Evolutionary conservation across 2,797 vertebrate genomes (phyloP), one percentile per base, ranked within the genome.

Genomic region (Thalassophryne amazonica): DNA sequence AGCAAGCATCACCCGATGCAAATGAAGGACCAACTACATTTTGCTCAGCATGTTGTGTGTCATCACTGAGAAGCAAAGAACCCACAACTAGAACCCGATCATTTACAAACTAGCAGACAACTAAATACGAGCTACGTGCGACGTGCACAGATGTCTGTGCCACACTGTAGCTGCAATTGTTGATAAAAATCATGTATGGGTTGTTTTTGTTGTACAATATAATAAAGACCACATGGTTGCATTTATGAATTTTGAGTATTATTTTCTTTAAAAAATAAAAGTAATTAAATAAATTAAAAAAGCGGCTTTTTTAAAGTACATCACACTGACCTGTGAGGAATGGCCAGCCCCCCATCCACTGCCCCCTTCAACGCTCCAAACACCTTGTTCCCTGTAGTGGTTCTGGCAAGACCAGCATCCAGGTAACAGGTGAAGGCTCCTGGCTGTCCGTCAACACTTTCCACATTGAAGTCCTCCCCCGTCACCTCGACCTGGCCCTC

Each of bases 311-410:
- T n/a, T n/a, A n/a, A n/a, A n/a, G n/a, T n/a, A n/a, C 5, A 15
- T 24, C 11, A 12, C 1, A 29, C 65, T 70, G 78, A 98, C 97
- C 97, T 99, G 57, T 99, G 97, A 69, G 97, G 97, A 58, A 99
- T 99, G 38, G 97, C 92, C 31, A 99, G 87, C 14, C 97, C 97
- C 50, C 97, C 97, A 7, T 98, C 97, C 3, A 98, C 96, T 0
- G 97, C 97, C 34, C 97, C 97, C 78, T 99, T 99, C 51, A 99
- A 86, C 11, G 94, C 95, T 33, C 96, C 97, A 4, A 99, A 99
- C 67, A 98, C 97, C 87, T 98, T 99, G 91, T 99, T 99, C 59
- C 97, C 97, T 37, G 97, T 99, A 17, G 94, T 95, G 73, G 97
- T 99, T 80, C 97, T 93, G 76, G 95, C 92, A 46, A 99, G 91